phyloP scores from a whole-genome alignment of 2,888 invertebrate genomes.

The Ophioninae sp. region DNA sequence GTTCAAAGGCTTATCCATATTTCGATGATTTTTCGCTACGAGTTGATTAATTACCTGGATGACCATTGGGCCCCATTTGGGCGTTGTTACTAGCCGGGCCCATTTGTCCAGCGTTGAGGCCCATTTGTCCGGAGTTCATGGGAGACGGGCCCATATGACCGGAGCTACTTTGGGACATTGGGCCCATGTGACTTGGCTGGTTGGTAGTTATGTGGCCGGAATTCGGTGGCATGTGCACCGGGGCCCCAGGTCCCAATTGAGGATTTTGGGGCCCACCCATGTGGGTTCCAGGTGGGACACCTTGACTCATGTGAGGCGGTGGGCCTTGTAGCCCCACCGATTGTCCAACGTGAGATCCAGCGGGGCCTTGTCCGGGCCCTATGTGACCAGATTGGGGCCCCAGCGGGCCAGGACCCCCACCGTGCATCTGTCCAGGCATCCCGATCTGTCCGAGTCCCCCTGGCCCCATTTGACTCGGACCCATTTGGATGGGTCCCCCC shows the following conservation, averaged over 20 bases:
- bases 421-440: constrained; percentile 67
- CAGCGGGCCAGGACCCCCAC: constrained; percentile 46
- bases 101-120: constrained; percentile 77
- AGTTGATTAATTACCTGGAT: constrained; percentile 33
- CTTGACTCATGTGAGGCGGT: constrained; percentile 68
- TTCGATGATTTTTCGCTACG: background rate
- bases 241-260: constrained; percentile 72
- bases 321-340: constrained; percentile 68
- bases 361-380: constrained; percentile 65
- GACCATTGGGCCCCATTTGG: constrained; percentile 70
- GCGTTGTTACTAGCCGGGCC: constrained; percentile 54
- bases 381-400: constrained; percentile 60
- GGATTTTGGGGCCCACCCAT: constrained; percentile 71
- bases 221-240: constrained; percentile 64
- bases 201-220: constrained; percentile 64
- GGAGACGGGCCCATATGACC: constrained; percentile 71
- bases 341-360: constrained; percentile 65
- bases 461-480: constrained; percentile 69
- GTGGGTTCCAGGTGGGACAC: constrained; percentile 62
- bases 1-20: background rate
- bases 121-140: constrained; percentile 68
- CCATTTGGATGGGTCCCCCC: constrained; percentile 72
- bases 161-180: constrained; percentile 74
- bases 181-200: constrained; percentile 71
- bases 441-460: constrained; percentile 58